Base-by-base conservation (phyloP, 1,140 invertebrate species). In the Calycopis cecrops region DNA sequence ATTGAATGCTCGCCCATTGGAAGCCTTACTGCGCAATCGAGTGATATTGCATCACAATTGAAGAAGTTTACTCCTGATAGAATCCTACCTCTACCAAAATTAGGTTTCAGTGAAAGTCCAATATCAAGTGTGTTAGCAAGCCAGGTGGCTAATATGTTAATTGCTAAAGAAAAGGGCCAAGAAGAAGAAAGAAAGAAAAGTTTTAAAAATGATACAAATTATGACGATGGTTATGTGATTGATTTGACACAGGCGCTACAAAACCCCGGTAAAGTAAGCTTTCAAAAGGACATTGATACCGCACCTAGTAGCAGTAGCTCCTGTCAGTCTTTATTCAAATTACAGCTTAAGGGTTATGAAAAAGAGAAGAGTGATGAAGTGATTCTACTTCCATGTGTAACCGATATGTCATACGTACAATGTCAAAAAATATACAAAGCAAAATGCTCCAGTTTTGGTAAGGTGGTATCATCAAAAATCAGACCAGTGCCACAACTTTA, bases 91-190 rank as follows among this genome's bases (percentile, higher is more conserved):
- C 52, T 73, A 52, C 69, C 76, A 11, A 60, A 59, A 1, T 62
- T 75, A 33, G 63, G 58, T 52, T 35, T 60, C 8, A 64, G 63
- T 37, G 65, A 75, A 12, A 79, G 71, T 48, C 69, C 76, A 9
- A 83, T 81, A 49, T 56, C 60, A 38, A 65, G 63, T 60, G 67
- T 80, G 7, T 62, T 85, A 14, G 66, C 72, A 40, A 63, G 71
- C 58, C 76, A 85, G 63, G 57, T 85, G 9, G 62, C 70, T 0
- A 85, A 83, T 53, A 85, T 78, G 71, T 59, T 83, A 11, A 75
- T 67, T 67, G 71, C 76, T 3, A 81, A 75, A 69, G 74, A 83
- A 59, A 62, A 59, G 61, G 57, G 63, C 38, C 56, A 70, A 44
- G 51, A 72, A 52, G 69, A 79, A 55, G 65, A 69, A 58, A 66